These are phyloP conservation scores for Chrysogorgia sp. DNA, from an alignment of 92 coral and sea anemone species.

Conservation along the genomic window DNA sequence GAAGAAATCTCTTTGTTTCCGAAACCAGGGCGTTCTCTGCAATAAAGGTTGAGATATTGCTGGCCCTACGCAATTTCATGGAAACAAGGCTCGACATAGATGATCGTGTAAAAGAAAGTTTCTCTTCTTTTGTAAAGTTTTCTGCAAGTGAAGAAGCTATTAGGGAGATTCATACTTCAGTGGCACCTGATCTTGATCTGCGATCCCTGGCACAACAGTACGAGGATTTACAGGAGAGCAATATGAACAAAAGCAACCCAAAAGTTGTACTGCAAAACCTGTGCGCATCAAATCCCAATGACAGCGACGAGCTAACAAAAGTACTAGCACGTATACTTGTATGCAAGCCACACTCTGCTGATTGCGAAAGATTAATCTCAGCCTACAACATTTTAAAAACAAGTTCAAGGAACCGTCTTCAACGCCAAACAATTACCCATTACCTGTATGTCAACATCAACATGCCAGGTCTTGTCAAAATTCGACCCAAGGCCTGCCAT, in stretches of 20 bases:
- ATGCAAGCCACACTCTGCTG: constrained; percentile 20
- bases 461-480: not conserved
- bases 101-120: not conserved
- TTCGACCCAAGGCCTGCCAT: constrained; percentile 14
- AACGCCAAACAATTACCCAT: not conserved
- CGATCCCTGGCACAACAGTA: constrained; percentile 4
- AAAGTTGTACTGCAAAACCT: not conserved
- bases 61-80: not conserved
- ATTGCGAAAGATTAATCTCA: constrained; percentile 8
- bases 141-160: constrained; percentile 2
- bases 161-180: constrained; percentile 1
- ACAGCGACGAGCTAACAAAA: not conserved
- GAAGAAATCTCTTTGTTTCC: not conserved
- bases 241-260: constrained; percentile 4
- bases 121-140: not conserved
- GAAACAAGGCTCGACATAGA: constrained; percentile 9
- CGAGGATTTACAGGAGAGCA: not conserved
- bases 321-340: not conserved
- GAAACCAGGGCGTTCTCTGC: not conserved
- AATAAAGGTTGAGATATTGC: not conserved
- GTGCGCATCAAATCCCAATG: not conserved
- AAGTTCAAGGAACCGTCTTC: not conserved
- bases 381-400: constrained; percentile 3
- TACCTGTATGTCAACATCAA: constrained; percentile 5
- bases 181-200: constrained; percentile 11